Evolutionary conservation across 2,797 vertebrate genomes (phyloP).

Genomic region (Spea hammondii): DNA sequence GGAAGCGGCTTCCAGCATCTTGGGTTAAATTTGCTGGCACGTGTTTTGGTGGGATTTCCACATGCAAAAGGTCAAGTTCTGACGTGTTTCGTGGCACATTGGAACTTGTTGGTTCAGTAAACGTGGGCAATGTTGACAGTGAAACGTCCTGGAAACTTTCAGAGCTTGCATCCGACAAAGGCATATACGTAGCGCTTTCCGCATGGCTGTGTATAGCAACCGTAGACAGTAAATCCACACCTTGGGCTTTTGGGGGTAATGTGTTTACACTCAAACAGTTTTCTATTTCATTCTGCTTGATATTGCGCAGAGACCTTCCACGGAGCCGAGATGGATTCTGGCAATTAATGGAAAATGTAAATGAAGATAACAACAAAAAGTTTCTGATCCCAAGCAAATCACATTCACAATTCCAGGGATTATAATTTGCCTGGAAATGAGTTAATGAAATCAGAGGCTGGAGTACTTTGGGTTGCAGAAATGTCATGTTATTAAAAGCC

Average conservation of each 20-base stretch:
- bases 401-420: conserved; percentile 73
- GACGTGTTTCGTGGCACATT: conserved; percentile 48
- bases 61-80: conserved; percentile 39
- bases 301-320: conserved; percentile 60
- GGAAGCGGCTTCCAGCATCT: conserved; percentile 48
- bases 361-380: conserved; percentile 64
- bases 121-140: background rate
- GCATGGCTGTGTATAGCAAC: conserved; percentile 41
- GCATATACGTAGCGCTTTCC: conserved; percentile 40
- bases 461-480: conserved; percentile 65
- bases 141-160: background rate
- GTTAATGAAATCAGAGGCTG: conserved; percentile 69
- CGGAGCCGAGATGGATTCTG: conserved; percentile 60
- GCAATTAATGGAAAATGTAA: conserved; percentile 66
- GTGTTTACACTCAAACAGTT: conserved; percentile 56
- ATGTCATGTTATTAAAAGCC: conserved; percentile 73
- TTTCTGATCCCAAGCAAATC: conserved; percentile 62
- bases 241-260: background rate
- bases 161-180: conserved; percentile 4
- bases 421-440: conserved; percentile 65
- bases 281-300: conserved; percentile 60
- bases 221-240: conserved; percentile 3
- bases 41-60: conserved; percentile 55
- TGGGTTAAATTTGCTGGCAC: conserved; percentile 58
- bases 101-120: conserved; percentile 21